These are phyloP conservation scores for Augochlora pura DNA, from an alignment of 1,140 invertebrate species.

Conservation along the genomic window DNA sequence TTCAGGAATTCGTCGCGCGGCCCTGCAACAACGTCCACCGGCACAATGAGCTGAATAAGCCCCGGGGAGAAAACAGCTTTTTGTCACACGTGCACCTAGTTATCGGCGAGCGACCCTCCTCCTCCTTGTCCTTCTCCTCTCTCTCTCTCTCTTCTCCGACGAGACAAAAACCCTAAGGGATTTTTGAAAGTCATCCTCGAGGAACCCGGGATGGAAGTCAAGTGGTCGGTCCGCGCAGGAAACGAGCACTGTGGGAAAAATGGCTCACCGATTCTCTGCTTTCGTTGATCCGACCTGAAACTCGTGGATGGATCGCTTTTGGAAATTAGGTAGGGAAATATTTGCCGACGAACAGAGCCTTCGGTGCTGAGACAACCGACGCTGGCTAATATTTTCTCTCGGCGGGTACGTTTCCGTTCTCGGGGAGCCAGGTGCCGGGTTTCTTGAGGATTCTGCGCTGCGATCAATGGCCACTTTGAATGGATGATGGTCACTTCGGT, in stretches of 20 bases:
- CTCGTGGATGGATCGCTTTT: neutral
- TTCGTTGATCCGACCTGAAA: too few species aligned
- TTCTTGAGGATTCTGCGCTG: too few species aligned
- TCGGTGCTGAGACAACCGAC: neutral
- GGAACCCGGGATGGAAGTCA: constrained; percentile 1
- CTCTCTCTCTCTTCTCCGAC: too few species aligned
- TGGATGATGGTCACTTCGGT: too few species aligned
- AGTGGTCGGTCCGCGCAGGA: neutral
- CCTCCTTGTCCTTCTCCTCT: too few species aligned
- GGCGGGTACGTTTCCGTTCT: too few species aligned
- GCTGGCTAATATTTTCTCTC: neutral
- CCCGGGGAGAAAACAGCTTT: constrained; percentile 4
- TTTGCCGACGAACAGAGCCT: neutral
- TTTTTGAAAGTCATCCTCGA: constrained; percentile 3
- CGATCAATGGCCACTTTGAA: too few species aligned
- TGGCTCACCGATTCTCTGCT: too few species aligned
- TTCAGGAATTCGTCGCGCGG: constrained; percentile 35
- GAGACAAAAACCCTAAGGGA: neutral
- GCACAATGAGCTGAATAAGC: constrained; percentile 4
- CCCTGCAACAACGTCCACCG: neutral
- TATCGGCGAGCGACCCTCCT: neutral
- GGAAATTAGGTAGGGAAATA: constrained; percentile 7
- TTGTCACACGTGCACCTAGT: constrained; percentile 32
- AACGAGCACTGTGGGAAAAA: neutral
- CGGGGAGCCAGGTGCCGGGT: too few species aligned